These are phyloP conservation scores for Didymodactylos carnosus DNA, from an alignment of 2,888 invertebrate species.

Conservation along the genomic window DNA sequence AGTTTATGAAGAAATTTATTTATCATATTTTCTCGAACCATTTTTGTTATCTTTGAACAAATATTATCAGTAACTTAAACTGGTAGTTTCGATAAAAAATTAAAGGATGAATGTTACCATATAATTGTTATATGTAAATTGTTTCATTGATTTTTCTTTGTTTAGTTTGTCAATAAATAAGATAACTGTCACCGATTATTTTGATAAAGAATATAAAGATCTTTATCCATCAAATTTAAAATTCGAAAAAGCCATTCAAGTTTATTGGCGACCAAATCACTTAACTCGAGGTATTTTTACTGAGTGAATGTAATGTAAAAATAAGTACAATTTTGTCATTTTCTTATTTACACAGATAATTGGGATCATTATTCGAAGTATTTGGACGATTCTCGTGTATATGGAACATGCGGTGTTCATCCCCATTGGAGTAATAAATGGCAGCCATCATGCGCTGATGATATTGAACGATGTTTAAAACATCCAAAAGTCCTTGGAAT, in stretches of 20 bases:
- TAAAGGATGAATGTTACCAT: no score
- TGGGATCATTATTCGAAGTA: background rate
- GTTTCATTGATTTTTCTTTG: background rate
- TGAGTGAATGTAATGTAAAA: no score
- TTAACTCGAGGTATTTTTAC: background rate
- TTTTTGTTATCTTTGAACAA: no score
- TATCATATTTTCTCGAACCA: no score
- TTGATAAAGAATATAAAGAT: background rate
- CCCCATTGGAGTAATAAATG: background rate
- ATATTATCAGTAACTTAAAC: no score
- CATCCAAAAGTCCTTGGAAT: background rate
- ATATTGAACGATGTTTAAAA: background rate
- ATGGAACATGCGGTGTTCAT: background rate
- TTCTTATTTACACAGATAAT: background rate
- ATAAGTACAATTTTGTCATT: no score
- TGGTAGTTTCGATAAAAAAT: no score
- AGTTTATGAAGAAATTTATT: no score
- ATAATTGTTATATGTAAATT: no score
- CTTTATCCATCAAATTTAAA: background rate
- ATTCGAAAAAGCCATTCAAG: background rate
- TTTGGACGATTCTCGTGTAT: background rate
- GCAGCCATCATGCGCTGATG: background rate
- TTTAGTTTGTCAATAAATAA: no score
- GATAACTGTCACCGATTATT: no score
- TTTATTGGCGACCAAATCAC: background rate